A percentile compares a stretch with the other conserved stretches of the same genome.
phyloP scores from a whole-genome alignment of 2,797 vertebrate genomes.

The Neopelma chrysocephalum region DNA sequence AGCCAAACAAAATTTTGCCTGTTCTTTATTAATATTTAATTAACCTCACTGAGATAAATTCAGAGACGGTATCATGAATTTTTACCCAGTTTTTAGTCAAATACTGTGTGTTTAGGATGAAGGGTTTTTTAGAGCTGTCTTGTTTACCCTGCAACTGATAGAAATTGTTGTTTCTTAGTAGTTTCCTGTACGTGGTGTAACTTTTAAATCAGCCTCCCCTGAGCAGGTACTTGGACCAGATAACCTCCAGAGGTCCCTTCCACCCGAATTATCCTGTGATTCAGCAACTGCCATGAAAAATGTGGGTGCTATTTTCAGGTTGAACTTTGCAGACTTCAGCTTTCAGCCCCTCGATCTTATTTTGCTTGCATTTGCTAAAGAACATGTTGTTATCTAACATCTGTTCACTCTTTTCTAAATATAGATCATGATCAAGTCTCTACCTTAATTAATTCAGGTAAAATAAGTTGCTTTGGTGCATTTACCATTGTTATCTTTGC shows the following conservation, averaged over 20 bases:
- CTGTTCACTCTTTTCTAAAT: slow-evolving; percentile 29
- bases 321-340: slow-evolving; percentile 36
- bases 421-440: neutral
- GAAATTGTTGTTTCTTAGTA: neutral
- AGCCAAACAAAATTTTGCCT: neutral
- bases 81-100: neutral
- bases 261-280: neutral
- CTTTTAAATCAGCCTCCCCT: neutral
- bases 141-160: neutral
- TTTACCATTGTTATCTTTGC: neutral
- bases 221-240: neutral
- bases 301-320: neutral
- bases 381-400: slow-evolving; percentile 6
- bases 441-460: neutral
- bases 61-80: neutral
- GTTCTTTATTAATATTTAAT: neutral
- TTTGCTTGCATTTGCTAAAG: slow-evolving; percentile 3
- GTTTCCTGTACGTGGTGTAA: neutral
- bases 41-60: neutral
- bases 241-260: neutral
- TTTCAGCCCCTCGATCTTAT: neutral
- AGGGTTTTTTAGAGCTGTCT: neutral
- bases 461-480: neutral
- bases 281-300: slow-evolving; percentile 12
- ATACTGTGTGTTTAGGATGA: neutral